Evolutionary conservation across 1,140 invertebrate genomes (phyloP).

Genomic region (Plodia interpunctella): DNA sequence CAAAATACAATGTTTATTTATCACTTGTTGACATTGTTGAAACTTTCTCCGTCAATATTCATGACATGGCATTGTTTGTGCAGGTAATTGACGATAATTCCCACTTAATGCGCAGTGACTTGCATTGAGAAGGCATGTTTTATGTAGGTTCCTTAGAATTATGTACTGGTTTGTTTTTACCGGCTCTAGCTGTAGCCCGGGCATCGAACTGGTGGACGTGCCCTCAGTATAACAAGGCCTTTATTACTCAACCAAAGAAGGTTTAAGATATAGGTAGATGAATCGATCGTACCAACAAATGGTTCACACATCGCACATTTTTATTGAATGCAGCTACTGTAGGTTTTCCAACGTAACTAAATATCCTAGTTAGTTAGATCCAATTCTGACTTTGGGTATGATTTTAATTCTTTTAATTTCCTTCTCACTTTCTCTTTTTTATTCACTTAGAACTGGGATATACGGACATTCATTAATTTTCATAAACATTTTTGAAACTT

Average conservation of each 20-base stretch:
- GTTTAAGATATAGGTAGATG: conserved; percentile 6
- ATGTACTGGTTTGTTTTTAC: conserved; percentile 19
- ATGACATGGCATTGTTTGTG: conserved; percentile 32
- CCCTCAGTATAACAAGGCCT: conserved; percentile 49
- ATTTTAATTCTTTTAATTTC: too few relatives aligned
- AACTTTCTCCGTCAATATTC: conserved; percentile 43
- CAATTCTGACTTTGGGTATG: too few relatives aligned
- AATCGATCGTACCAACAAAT: not conserved
- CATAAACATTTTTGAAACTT: too few relatives aligned
- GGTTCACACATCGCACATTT: not conserved
- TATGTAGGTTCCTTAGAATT: conserved; percentile 14
- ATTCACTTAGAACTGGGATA: too few relatives aligned
- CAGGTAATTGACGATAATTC: conserved; percentile 32
- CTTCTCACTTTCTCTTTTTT: too few relatives aligned
- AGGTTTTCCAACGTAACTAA: too few relatives aligned
- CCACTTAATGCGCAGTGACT: conserved; percentile 18
- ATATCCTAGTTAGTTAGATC: too few relatives aligned
- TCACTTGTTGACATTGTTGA: conserved; percentile 17
- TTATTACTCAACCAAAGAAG: conserved; percentile 51
- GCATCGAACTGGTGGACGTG: conserved; percentile 55
- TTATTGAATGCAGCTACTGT: too few relatives aligned
- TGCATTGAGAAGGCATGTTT: conserved; percentile 20
- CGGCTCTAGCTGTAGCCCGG: conserved; percentile 26
- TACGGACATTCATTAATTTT: too few relatives aligned
- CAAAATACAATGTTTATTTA: conserved; percentile 17